Evolutionary conservation across 2,113 vertebrate genomes (phyloP), one percentile per base, ranked within the genome.

Genomic region (Vombatus ursinus): DNA sequence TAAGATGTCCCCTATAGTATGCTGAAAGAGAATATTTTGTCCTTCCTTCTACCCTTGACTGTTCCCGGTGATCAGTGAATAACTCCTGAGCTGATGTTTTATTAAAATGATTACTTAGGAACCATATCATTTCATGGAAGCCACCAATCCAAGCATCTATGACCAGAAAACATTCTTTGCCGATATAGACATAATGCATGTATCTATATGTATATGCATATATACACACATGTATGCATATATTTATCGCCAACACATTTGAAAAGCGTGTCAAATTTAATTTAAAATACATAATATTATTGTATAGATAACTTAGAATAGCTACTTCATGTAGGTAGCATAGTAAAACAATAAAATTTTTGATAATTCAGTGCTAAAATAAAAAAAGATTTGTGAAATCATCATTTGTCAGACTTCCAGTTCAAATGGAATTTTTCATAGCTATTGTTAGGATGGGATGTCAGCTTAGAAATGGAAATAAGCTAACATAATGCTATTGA

Each of bases 21-120:
- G 28, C 57, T 68, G 31, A 68, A 68, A 61, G 37, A 68, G 57
- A 0, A 77, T 91, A 92, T 77, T 53, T 49, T 5, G 57, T 92
- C 53, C 47, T 91, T 95, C 49, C n/a, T 61, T 77, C 89, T 90
- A 89, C 3, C 53, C 10, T 93, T 50, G 4, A 28, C 23, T 89
- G 90, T 52, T 92, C 89, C 50, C 90, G 22, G 44, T 91, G 31
- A 25, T 28, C 91, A 54, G 84, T 51, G 94, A 93, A 90, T 92
- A 96, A 52, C 89, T 92, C 22, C 93, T 90, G 51, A 97, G 19
- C 52, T 92, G 49, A 37, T 8, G 26, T 68, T 96, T 93, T 48
- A 68, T 92, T 94, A 96, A 95, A 97, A 89, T 28, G 47, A 61
- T 61, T 51, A 91, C 19, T 51, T 61, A 92, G 90, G 92, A 37